phyloP scores from a whole-genome alignment of 2,888 invertebrate species.

The Lypha dubia region DNA sequence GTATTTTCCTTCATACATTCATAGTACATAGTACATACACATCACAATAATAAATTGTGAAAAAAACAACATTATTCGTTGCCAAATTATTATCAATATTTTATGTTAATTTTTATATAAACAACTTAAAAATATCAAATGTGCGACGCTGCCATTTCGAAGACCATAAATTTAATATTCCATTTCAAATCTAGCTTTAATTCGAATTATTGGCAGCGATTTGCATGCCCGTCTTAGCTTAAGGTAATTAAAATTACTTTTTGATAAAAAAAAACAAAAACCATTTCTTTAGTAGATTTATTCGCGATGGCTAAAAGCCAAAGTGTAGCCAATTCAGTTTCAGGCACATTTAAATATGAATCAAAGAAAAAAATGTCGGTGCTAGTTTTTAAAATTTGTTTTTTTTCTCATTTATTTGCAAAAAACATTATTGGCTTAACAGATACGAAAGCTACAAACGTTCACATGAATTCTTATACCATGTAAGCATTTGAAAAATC shows the following conservation, averaged over 20 bases:
- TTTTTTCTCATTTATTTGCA: not conserved
- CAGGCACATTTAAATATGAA: not conserved
- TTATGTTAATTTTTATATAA: not conserved
- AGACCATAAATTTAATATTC: slow-evolving; percentile 43
- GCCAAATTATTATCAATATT: slow-evolving; percentile 37
- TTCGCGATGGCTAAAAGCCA: slow-evolving; percentile 50
- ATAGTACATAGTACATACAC: too few relatives aligned
- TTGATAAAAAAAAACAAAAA: not conserved
- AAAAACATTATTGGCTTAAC: not conserved
- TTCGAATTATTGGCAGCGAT: slow-evolving; percentile 58
- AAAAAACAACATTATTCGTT: not conserved
- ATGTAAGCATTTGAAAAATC: too few relatives aligned
- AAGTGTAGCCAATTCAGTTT: not conserved
- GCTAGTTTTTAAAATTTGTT: not conserved
- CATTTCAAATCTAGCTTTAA: slow-evolving; percentile 45
- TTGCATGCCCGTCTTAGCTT: slow-evolving; percentile 10
- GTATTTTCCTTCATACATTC: too few relatives aligned
- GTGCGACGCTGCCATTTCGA: slow-evolving; percentile 16
- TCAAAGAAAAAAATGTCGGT: not conserved
- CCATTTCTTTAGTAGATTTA: not conserved
- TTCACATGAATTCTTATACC: too few relatives aligned
- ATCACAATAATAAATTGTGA: not conserved
- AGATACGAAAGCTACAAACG: not conserved
- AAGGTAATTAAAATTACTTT: slow-evolving; percentile 27
- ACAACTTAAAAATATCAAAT: slow-evolving; percentile 4